Conservation (phyloP, 2,797 vertebrate species). For the Megaceryle alcyon region DNA sequence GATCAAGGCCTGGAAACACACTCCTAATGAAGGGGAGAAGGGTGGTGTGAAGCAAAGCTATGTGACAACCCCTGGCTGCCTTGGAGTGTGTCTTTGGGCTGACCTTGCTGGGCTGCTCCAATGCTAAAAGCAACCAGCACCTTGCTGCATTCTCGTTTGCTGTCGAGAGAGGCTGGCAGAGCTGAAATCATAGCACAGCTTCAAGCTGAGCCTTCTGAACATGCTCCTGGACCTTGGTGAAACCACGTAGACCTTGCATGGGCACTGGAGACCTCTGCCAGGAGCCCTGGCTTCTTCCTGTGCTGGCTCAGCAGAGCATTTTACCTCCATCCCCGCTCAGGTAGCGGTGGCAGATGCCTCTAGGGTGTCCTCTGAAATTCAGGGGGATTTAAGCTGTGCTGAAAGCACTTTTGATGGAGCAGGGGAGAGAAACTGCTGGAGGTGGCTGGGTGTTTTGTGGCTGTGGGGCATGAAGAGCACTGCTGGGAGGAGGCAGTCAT, state of each 20-base stretch:
- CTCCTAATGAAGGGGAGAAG: not conserved
- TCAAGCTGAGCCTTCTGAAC: not conserved
- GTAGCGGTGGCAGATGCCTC: not conserved
- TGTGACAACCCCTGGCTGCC: rapidly evolving
- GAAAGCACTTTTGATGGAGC: not conserved
- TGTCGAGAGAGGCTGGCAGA: not conserved
- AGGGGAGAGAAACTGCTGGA: not conserved
- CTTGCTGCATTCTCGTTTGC: rapidly evolving
- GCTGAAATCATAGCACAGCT: rapidly evolving
- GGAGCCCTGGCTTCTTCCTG: not conserved
- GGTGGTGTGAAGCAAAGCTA: rapidly evolving
- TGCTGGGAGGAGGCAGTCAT: not conserved
- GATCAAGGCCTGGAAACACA: not conserved
- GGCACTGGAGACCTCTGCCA: not conserved
- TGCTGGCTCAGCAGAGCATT: not conserved
- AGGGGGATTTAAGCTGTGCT: not conserved
- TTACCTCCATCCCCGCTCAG: not conserved
- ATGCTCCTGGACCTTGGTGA: not conserved
- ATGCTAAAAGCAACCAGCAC: not conserved
- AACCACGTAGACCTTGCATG: rapidly evolving
- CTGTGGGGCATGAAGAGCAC: not conserved
- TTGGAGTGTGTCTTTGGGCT: not conserved
- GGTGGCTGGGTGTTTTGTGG: not conserved
- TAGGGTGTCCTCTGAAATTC: not conserved
- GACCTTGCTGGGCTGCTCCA: not conserved